These are phyloP conservation scores for Ellobius talpinus DNA, from an alignment of 2,113 vertebrate genomes.

Conservation along the genomic window DNA sequence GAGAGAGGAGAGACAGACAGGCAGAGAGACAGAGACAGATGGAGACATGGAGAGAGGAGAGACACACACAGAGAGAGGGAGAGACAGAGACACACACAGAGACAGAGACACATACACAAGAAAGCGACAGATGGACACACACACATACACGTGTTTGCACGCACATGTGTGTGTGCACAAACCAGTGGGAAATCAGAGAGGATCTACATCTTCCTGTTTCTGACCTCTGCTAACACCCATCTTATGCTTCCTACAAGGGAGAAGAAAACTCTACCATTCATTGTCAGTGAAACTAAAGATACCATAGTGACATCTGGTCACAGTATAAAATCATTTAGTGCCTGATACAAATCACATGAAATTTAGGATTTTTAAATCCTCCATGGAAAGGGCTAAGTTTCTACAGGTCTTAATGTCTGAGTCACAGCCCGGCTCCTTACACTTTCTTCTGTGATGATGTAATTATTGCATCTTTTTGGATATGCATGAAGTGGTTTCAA, in stretches of 20 bases:
- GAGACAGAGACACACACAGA: neutral
- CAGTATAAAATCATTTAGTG: neutral
- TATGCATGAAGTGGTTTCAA: neutral
- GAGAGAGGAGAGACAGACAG: neutral
- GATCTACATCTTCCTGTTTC: neutral
- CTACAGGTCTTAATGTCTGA: neutral
- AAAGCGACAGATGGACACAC: neutral
- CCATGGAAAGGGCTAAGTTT: neutral
- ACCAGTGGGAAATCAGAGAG: neutral
- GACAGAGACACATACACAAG: neutral
- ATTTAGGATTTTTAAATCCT: neutral
- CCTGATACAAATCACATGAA: neutral
- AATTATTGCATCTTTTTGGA: neutral
- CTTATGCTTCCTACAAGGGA: neutral
- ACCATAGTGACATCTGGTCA: neutral
- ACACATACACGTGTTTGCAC: no score
- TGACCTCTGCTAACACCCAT: no score
- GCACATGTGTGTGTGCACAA: no score
- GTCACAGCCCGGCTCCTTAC: neutral
- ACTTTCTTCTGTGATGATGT: neutral
- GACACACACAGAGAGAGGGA: neutral
- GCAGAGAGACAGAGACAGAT: neutral
- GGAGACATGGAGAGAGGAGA: neutral
- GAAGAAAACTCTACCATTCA: neutral
- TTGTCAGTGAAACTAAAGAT: neutral